Conservation (phyloP, 2,888 invertebrate species). For the Adelognathus sp. region DNA sequence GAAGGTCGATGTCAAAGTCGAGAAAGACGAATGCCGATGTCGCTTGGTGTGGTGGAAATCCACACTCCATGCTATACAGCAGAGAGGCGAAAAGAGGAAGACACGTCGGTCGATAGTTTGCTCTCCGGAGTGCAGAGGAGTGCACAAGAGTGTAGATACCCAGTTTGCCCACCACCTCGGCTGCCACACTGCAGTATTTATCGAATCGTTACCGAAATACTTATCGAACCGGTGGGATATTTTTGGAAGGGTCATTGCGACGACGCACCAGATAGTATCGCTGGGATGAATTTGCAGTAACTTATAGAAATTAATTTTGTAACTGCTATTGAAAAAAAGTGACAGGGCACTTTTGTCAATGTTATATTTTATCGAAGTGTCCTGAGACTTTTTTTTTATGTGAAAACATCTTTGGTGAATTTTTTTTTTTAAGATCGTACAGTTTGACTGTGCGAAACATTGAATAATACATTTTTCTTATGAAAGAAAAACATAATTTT, state of each 20-base stretch:
- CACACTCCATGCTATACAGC: slow-evolving; percentile 13
- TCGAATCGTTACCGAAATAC: slow-evolving; percentile 49
- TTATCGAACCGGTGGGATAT: slow-evolving; percentile 46
- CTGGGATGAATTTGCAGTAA: background rate
- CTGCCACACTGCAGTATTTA: slow-evolving; percentile 41
- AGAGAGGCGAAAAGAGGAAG: background rate
- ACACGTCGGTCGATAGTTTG: slow-evolving; percentile 14
- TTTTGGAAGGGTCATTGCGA: slow-evolving; percentile 31
- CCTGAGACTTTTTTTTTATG: too few species aligned
- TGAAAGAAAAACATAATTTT: background rate
- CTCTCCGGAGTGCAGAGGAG: slow-evolving; percentile 8
- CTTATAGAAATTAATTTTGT: background rate
- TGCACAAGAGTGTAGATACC: slow-evolving; percentile 38
- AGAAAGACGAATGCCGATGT: slow-evolving; percentile 53
- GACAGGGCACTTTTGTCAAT: too few species aligned
- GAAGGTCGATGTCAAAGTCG: slow-evolving; percentile 34
- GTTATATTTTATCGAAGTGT: too few species aligned
- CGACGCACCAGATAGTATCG: background rate
- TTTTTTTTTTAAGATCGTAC: background rate
- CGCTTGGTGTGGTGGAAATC: slow-evolving; percentile 20
- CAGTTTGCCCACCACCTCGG: slow-evolving; percentile 30
- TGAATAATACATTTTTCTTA: background rate
- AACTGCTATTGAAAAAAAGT: too few species aligned
- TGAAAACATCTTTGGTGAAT: too few species aligned
- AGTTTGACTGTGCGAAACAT: too few species aligned